Evolutionary conservation across 2,888 invertebrate species (phyloP), one percentile per base, ranked within the genome.

Genomic region (Thalpophila matura): DNA sequence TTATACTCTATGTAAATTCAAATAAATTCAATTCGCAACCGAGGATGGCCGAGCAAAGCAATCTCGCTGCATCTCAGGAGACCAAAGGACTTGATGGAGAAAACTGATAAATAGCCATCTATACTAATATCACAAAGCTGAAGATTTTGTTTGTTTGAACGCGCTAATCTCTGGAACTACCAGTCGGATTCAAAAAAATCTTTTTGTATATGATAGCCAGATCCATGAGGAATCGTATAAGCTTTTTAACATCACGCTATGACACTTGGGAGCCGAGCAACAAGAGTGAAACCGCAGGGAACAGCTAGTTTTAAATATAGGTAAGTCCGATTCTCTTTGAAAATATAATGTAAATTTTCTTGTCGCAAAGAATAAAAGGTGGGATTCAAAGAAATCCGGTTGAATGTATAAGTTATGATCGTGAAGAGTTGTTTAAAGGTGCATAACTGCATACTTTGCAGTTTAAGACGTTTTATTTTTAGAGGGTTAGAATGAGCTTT

Each of bases 91-190:
- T n/a, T n/a, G n/a, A n/a, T n/a, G 40, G 38, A 64, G 59, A 77
- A 50, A 78, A 80, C 59, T 58, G 73, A 77, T 80, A 81, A 80
- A 83, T 67, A 81, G 70, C 63, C 64, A n/a, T n/a, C n/a, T n/a
- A n/a, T n/a, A n/a, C n/a, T n/a, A n/a, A n/a, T n/a, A n/a, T n/a
- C n/a, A n/a, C n/a, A n/a, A n/a, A n/a, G n/a, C n/a, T n/a, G n/a
- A n/a, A n/a, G n/a, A n/a, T n/a, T n/a, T n/a, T n/a, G n/a, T n/a
- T n/a, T n/a, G n/a, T n/a, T n/a, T n/a, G n/a, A n/a, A n/a, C n/a
- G n/a, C n/a, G n/a, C n/a, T n/a, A n/a, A n/a, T n/a, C n/a, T n/a
- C n/a, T n/a, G n/a, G n/a, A n/a, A n/a, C n/a, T n/a, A n/a, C n/a
- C n/a, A n/a, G n/a, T n/a, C n/a, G n/a, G n/a, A n/a, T n/a, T n/a